phyloP scores from a whole-genome alignment of 2,888 invertebrate genomes.

The Melanargia galathea region DNA sequence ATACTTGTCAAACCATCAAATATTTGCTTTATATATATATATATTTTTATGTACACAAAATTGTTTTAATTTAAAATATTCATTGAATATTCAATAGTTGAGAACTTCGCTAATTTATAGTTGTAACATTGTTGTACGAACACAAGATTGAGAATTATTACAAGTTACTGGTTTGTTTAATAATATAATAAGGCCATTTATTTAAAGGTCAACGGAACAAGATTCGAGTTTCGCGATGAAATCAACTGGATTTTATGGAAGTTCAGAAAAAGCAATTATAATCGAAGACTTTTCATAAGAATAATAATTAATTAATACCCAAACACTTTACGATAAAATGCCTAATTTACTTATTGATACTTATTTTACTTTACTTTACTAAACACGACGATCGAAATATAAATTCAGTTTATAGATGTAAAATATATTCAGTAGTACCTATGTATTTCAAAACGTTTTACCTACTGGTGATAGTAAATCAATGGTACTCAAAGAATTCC shows the following conservation, averaged over 20 bases:
- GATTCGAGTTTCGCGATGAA: conserved; percentile 62
- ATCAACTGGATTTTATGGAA: conserved; percentile 54
- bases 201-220: conserved; percentile 71
- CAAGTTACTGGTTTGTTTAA: conserved; percentile 51
- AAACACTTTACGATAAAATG: not conserved
- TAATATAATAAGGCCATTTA: conserved; percentile 67
- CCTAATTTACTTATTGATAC: not conserved
- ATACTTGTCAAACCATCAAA: too few relatives aligned
- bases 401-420: conserved; percentile 10
- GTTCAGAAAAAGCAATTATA: conserved; percentile 41
- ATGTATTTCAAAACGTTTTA: not conserved
- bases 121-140: conserved; percentile 10
- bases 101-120: conserved; percentile 15
- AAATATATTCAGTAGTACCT: conserved; percentile 16
- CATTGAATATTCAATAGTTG: conserved; percentile 1
- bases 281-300: conserved; percentile 2
- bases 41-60: conserved; percentile 9
- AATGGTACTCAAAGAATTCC: too few relatives aligned
- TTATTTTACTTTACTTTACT: too few relatives aligned
- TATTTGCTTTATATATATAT: too few relatives aligned
- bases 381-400: not conserved
- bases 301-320: not conserved
- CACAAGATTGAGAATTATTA: conserved; percentile 37
- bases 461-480: too few relatives aligned
- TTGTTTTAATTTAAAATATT: not conserved